Evolutionary conservation across 2,113 vertebrate species (phyloP).

Genomic region (Rhea pennata): DNA sequence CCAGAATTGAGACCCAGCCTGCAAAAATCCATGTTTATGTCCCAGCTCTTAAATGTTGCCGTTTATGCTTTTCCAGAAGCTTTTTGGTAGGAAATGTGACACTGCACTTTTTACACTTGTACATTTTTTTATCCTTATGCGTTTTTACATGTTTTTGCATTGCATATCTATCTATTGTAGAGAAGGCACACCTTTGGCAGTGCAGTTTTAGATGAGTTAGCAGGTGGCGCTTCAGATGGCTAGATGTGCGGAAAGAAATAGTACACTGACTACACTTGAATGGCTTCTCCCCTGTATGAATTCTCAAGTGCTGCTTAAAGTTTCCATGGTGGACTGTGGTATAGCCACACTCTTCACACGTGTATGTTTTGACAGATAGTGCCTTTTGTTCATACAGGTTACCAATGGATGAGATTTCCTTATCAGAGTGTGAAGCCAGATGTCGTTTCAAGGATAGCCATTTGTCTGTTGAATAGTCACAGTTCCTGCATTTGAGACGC

Average conservation of each 20-base stretch:
- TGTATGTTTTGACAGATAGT: conserved; percentile 5
- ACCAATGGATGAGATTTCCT: not conserved
- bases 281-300: conserved; percentile 55
- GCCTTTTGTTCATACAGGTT: not conserved
- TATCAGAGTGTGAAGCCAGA: not conserved
- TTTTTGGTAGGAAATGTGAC: not conserved
- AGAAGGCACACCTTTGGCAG: conserved; percentile 30
- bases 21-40: not conserved
- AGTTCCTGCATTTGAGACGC: conserved; percentile 17
- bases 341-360: conserved; percentile 55
- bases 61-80: not conserved
- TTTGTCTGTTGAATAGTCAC: conserved; percentile 32
- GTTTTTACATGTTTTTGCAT: not conserved
- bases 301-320: conserved; percentile 43
- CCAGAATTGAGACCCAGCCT: fast-evolving
- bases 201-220: not conserved
- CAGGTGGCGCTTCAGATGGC: conserved; percentile 63
- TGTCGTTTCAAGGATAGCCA: conserved; percentile 53
- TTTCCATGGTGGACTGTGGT: conserved; percentile 11
- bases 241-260: conserved; percentile 50
- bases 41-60: not conserved
- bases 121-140: not conserved
- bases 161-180: not conserved
- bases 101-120: not conserved
- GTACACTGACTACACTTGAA: conserved; percentile 21